Conservation (phyloP, 2,888 invertebrate species). For the Dicyrtoma fusca region DNA sequence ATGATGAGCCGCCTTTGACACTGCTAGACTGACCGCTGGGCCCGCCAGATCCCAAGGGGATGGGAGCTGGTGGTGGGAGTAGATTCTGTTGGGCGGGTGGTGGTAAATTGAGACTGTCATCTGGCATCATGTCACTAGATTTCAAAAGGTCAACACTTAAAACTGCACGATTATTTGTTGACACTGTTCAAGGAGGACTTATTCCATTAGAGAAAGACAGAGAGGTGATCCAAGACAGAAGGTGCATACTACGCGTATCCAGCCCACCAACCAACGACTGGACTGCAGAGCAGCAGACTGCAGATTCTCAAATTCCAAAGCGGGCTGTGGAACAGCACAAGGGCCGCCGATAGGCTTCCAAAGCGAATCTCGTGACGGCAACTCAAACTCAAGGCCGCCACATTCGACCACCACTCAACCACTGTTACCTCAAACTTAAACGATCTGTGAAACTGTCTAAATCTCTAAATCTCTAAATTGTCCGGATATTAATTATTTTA, state of each 20-base stretch:
- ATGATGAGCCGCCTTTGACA: conserved; percentile 28
- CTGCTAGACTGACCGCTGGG: conserved; percentile 24
- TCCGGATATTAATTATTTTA: too few relatives aligned
- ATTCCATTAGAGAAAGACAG: background rate
- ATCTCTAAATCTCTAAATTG: too few relatives aligned
- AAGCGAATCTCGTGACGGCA: conserved; percentile 3
- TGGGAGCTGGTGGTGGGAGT: conserved; percentile 28
- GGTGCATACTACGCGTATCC: too few relatives aligned
- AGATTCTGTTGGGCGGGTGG: conserved; percentile 19
- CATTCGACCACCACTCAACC: too few relatives aligned
- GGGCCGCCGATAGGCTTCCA: background rate
- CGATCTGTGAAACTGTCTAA: too few relatives aligned
- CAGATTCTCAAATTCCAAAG: conserved; percentile 3
- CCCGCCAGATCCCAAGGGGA: conserved; percentile 30
- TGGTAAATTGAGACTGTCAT: conserved; percentile 31
- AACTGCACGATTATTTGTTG: too few relatives aligned
- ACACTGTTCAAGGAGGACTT: too few relatives aligned
- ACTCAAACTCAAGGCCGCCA: background rate
- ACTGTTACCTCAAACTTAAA: too few relatives aligned
- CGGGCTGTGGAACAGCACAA: background rate
- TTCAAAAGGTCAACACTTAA: background rate
- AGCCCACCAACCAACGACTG: too few relatives aligned
- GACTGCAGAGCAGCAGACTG: conserved; percentile 1
- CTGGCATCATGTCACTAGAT: conserved; percentile 30
- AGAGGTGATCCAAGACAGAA: background rate